phyloP scores from a whole-genome alignment of 1,140 invertebrate genomes.

The Calliopsis andreniformis region DNA sequence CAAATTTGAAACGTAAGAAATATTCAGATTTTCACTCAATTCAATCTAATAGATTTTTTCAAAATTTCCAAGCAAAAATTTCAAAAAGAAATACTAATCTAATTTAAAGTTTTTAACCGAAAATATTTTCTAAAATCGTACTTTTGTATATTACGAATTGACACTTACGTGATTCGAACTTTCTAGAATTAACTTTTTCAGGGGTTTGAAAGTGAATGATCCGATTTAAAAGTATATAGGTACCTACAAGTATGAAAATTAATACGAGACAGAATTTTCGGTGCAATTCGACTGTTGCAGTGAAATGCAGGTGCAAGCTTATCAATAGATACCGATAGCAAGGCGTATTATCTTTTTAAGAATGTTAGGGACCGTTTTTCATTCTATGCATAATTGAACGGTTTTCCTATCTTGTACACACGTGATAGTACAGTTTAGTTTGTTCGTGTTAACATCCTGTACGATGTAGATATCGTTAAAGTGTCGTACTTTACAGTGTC shows the following conservation, averaged over 20 bases:
- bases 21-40: too few species aligned
- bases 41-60: too few species aligned
- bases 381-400: background rate
- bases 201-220: too few species aligned
- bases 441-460: constrained; percentile 24
- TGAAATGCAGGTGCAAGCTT: constrained; percentile 14
- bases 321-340: constrained; percentile 1
- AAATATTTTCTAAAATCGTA: background rate
- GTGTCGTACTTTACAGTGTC: too few species aligned
- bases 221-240: too few species aligned
- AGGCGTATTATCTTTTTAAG: constrained; percentile 3
- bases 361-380: background rate
- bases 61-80: too few species aligned
- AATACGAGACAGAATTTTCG: background rate
- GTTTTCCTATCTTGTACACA: constrained; percentile 1
- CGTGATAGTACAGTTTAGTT: background rate
- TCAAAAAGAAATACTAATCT: too few species aligned
- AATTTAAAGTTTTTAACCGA: too few species aligned
- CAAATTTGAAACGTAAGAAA: too few species aligned
- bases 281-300: background rate
- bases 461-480: background rate
- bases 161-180: too few species aligned
- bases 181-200: too few species aligned
- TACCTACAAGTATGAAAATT: background rate
- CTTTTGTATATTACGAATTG: background rate